A percentile compares a stretch with the other conserved stretches of the same genome.
These are phyloP conservation scores for Poeciliopsis turneri DNA, from an alignment of 2,797 vertebrate genomes.

Conservation along the genomic window DNA sequence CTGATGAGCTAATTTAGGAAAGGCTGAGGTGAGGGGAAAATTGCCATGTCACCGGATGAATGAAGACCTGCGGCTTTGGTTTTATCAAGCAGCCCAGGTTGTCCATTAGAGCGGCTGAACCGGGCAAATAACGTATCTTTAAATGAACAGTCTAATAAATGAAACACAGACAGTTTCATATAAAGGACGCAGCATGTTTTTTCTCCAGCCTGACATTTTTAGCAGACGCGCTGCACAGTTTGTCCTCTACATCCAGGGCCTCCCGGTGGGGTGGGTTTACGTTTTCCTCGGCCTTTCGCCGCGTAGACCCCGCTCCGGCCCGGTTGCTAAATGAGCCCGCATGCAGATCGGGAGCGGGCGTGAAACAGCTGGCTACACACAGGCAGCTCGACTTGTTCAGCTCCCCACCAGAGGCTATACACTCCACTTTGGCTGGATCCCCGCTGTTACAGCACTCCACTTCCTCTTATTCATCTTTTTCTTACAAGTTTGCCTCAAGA, in stretches of 20 bases:
- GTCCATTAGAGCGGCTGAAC: not conserved
- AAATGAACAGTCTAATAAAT: not conserved
- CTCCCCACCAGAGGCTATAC: constrained; percentile 40
- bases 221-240: constrained; percentile 9
- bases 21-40: not conserved
- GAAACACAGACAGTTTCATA: not conserved
- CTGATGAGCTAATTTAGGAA: not conserved
- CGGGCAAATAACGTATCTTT: not conserved
- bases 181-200: not conserved
- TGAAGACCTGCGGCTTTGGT: not conserved
- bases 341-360: constrained; percentile 42
- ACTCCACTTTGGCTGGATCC: constrained; percentile 32
- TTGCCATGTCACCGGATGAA: not conserved
- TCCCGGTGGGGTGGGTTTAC: constrained; percentile 13
- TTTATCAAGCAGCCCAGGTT: not conserved
- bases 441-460: constrained; percentile 46
- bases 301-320: constrained; percentile 26
- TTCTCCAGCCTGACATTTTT: constrained; percentile 3
- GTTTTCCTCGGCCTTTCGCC: constrained; percentile 43
- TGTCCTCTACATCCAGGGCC: constrained; percentile 22
- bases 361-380: constrained; percentile 51
- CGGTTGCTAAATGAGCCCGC: constrained; percentile 44
- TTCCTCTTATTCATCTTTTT: constrained; percentile 42
- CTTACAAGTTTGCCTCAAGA: constrained; percentile 31
- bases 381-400: constrained; percentile 39